These are phyloP conservation scores for Acipenser ruthenus DNA, from an alignment of 2,797 vertebrate genomes.

Conservation along the genomic window DNA sequence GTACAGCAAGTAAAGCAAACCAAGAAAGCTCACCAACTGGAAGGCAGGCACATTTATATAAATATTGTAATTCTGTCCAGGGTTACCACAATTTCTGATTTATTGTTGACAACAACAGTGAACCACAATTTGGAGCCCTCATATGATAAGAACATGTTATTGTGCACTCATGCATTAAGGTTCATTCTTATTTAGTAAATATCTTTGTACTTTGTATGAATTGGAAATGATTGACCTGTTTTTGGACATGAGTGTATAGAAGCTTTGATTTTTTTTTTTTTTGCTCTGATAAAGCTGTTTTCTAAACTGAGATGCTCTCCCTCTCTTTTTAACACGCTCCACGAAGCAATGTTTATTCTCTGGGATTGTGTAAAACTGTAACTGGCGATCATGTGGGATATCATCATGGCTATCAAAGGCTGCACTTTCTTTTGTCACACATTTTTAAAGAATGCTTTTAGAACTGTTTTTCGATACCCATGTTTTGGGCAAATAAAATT, in stretches of 20 bases:
- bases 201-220: too few species aligned
- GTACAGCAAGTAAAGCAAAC: conserved; percentile 50
- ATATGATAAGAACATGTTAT: too few species aligned
- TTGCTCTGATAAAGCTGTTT: background rate
- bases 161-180: too few species aligned
- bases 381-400: conserved; percentile 1
- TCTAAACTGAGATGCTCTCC: background rate
- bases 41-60: conserved; percentile 28
- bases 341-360: background rate
- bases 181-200: too few species aligned
- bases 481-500: too few species aligned
- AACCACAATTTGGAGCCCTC: too few species aligned
- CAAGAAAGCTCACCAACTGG: conserved; percentile 41
- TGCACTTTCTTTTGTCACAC: conserved; percentile 1
- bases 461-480: background rate
- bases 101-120: too few species aligned
- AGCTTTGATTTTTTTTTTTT: background rate
- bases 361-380: background rate
- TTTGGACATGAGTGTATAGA: too few species aligned
- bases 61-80: too few species aligned
- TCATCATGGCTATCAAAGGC: background rate
- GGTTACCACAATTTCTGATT: too few species aligned
- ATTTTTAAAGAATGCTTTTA: background rate
- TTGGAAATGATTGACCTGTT: too few species aligned
- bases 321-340: conserved; percentile 4